Evolutionary conservation across 2,888 invertebrate genomes (phyloP).

Genomic region (Diaperis boleti): DNA sequence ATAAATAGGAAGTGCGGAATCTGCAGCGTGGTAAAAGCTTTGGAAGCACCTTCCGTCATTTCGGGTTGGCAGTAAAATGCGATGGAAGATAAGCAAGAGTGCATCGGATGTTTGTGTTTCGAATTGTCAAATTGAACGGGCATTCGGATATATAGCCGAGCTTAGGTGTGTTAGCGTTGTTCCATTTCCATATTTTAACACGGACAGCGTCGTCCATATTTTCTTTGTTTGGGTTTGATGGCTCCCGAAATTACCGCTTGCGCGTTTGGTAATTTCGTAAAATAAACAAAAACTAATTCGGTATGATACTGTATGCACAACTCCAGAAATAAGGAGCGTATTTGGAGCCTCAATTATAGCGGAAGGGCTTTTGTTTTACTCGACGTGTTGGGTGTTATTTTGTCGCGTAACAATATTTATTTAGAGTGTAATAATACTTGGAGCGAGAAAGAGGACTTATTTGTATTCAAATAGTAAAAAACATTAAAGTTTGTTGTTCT

Average conservation of each 20-base stretch:
- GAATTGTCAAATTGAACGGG: slow-evolving; percentile 33
- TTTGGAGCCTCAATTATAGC: slow-evolving; percentile 32
- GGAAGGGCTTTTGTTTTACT: slow-evolving; percentile 36
- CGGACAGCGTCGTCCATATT: slow-evolving; percentile 19
- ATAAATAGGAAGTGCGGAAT: slow-evolving; percentile 32
- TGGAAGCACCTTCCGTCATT: slow-evolving; percentile 28
- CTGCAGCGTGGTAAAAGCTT: slow-evolving; percentile 35
- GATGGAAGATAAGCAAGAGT: slow-evolving; percentile 35
- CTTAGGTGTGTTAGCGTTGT: slow-evolving; percentile 25
- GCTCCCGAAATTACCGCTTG: slow-evolving; percentile 29
- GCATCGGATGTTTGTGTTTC: slow-evolving; percentile 39
- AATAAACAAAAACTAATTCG: slow-evolving; percentile 42
- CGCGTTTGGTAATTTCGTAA: slow-evolving; percentile 37
- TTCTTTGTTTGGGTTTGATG: slow-evolving; percentile 35
- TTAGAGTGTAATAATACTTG: slow-evolving; percentile 44
- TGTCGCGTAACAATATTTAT: slow-evolving; percentile 48
- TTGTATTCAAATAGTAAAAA: slow-evolving; percentile 42
- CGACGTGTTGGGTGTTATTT: slow-evolving; percentile 41
- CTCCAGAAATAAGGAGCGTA: slow-evolving; percentile 28
- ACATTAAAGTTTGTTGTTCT: slow-evolving; percentile 38
- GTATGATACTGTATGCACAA: slow-evolving; percentile 36
- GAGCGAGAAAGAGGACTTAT: slow-evolving; percentile 28
- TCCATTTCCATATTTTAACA: slow-evolving; percentile 37
- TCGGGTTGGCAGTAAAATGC: slow-evolving; percentile 27
- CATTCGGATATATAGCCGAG: slow-evolving; percentile 20